These are phyloP conservation scores for Noctua fimbriata DNA, from an alignment of 2,888 invertebrate species.

Conservation along the genomic window DNA sequence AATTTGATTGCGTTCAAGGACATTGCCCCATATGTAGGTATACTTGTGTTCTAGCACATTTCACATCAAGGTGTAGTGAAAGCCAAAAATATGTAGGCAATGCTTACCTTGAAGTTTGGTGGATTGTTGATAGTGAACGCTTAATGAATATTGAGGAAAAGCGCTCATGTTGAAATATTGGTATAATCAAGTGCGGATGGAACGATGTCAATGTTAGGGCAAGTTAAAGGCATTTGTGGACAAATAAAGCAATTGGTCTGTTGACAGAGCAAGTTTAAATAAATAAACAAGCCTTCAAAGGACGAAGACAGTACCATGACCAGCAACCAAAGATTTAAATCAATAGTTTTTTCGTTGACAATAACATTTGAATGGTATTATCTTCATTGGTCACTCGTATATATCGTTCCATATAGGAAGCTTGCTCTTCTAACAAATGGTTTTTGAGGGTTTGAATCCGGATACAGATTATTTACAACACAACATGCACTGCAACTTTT, in stretches of 20 bases:
- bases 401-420: not conserved
- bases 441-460: not conserved
- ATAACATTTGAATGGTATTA: not conserved
- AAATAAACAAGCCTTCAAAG: slow-evolving; percentile 23
- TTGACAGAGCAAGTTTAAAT: slow-evolving; percentile 4
- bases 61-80: not conserved
- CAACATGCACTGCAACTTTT: not conserved
- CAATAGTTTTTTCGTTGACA: not conserved
- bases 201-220: not conserved
- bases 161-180: not conserved
- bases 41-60: not conserved
- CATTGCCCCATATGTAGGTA: too few species aligned
- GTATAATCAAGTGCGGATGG: not conserved
- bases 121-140: not conserved
- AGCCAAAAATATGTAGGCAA: not conserved
- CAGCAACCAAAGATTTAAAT: not conserved
- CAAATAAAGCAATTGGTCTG: slow-evolving; percentile 1
- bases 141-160: not conserved
- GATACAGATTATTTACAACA: not conserved
- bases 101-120: not conserved
- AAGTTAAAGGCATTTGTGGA: not conserved
- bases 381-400: not conserved
- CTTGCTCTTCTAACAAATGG: not conserved
- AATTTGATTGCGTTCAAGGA: slow-evolving; percentile 14
- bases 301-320: not conserved